Evolutionary conservation across 2,888 invertebrate genomes (phyloP).

Genomic region (Gasteruption jaculator): DNA sequence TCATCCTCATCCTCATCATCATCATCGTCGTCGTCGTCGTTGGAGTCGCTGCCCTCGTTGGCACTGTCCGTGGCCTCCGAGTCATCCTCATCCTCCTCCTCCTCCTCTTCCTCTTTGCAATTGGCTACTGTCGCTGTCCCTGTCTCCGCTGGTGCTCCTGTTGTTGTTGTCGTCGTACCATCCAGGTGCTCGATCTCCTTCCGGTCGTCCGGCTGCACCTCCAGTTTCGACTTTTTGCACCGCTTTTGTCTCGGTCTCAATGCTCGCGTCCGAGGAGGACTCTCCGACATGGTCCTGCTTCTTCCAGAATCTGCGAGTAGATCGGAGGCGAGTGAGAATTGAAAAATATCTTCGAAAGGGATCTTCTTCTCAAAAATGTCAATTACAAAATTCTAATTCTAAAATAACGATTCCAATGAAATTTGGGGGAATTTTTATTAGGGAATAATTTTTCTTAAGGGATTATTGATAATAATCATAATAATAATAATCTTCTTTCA

Average conservation of each 20-base stretch:
- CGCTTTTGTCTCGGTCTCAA: constrained; percentile 36
- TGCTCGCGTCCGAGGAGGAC: constrained; percentile 35
- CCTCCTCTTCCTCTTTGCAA: constrained; percentile 29
- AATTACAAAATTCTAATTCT: constrained; percentile 1
- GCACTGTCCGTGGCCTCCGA: constrained; percentile 7
- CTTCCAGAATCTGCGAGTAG: too few relatives aligned
- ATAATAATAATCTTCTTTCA: too few relatives aligned
- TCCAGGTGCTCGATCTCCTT: constrained; percentile 27
- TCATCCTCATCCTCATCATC: constrained; percentile 51
- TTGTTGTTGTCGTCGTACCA: constrained; percentile 22
- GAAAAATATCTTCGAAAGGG: background rate
- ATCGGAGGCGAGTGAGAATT: background rate
- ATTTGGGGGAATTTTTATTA: too few relatives aligned
- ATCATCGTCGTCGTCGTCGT: constrained; percentile 49
- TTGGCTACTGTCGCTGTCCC: constrained; percentile 23
- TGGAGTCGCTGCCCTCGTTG: constrained; percentile 19
- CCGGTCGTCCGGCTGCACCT: background rate
- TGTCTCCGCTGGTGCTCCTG: constrained; percentile 19
- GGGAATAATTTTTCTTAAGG: too few relatives aligned
- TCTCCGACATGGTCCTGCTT: constrained; percentile 32
- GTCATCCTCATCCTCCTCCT: constrained; percentile 24
- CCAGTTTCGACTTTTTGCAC: constrained; percentile 10
- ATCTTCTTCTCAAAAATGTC: background rate
- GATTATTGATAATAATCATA: too few relatives aligned
- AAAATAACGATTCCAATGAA: background rate